A percentile compares a stretch with the other conserved stretches of the same genome.
Conservation (phyloP, 2,113 vertebrate genomes). For the Barnardius zonarius region DNA sequence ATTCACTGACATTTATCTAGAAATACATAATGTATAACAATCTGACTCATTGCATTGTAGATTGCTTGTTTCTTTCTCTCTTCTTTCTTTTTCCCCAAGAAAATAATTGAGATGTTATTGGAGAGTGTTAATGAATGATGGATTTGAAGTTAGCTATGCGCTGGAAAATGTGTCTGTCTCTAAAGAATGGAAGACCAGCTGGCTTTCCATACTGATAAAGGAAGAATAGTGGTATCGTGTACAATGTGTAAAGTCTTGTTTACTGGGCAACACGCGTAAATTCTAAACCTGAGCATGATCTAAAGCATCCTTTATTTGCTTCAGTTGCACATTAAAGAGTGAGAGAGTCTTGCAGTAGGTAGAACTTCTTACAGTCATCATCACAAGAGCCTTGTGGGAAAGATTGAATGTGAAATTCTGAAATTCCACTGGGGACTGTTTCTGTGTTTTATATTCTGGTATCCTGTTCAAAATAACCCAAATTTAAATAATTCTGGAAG, state of each 20-base stretch:
- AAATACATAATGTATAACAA: not conserved
- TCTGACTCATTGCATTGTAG: not conserved
- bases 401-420: not conserved
- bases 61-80: not conserved
- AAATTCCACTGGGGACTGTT: not conserved
- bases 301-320: not conserved
- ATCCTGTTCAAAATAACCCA: not conserved
- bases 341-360: not conserved
- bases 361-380: not conserved
- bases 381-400: not conserved
- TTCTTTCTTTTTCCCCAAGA: not conserved
- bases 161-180: not conserved
- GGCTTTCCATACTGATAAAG: not conserved
- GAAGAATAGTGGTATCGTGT: not conserved
- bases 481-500: slow-evolving; percentile 12
- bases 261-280: not conserved
- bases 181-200: not conserved
- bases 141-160: not conserved
- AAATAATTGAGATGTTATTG: not conserved
- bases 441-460: not conserved
- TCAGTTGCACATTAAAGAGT: not conserved
- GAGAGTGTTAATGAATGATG: not conserved
- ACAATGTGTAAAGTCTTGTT: not conserved
- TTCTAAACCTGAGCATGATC: not conserved
- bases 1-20: not conserved